Evolutionary conservation across 2,113 vertebrate genomes (phyloP).

Genomic region (Chaetorhynchus papuensis): DNA sequence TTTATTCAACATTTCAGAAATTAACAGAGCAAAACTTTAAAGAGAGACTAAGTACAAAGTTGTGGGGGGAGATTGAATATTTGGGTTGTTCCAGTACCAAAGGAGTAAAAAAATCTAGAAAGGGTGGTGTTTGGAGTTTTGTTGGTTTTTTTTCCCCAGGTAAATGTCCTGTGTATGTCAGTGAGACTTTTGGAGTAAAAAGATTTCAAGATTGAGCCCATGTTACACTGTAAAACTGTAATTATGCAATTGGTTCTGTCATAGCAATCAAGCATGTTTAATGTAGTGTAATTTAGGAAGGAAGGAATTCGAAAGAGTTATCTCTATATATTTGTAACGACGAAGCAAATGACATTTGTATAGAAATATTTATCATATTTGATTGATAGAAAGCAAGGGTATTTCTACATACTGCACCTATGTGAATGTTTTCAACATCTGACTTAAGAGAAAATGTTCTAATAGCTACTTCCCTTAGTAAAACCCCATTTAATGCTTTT

Average conservation of each 20-base stretch:
- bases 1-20: not conserved
- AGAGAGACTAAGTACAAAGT: not conserved
- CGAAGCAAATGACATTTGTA: not conserved
- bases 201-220: not conserved
- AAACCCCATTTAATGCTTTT: not conserved
- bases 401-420: not conserved
- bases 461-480: not conserved
- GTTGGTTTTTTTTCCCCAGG: accelerated
- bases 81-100: not conserved
- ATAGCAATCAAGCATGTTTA: not conserved
- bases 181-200: not conserved
- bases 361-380: not conserved
- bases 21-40: not conserved
- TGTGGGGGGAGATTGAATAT: not conserved
- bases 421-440: not conserved
- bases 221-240: not conserved
- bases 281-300: not conserved
- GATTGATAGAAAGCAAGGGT: not conserved
- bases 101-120: not conserved
- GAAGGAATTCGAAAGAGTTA: not conserved
- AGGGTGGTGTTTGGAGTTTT: not conserved
- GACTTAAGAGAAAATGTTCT: not conserved
- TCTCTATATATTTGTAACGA: not conserved
- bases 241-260: not conserved
- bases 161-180: not conserved